Base-by-base conservation (phyloP, 2,888 invertebrate genomes). In the Ophioninae sp. region DNA sequence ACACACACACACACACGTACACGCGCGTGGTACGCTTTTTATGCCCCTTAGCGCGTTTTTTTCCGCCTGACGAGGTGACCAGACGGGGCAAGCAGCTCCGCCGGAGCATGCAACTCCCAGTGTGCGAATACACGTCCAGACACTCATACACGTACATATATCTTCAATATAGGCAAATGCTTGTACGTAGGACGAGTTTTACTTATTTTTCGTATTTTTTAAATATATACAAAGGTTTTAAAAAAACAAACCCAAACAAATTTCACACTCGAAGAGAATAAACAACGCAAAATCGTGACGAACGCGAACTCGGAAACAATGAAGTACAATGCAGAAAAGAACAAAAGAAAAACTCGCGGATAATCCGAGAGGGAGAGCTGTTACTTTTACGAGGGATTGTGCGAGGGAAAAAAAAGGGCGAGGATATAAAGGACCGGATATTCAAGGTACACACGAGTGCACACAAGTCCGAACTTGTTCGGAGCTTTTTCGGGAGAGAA, bases 51-150 rank as follows among this genome's bases (percentile, higher is more conserved):
- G 51, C 61, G 51, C 51, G 51, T 44, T 69, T 73, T 58, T 79
- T 82, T 75, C 41, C 69, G 61, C 63, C 51, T 69, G 69, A 73
- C 58, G 68, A 80, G 68, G 61, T 44, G 68, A 69, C 69, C 63
- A 56, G 80, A 75, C 69, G 58, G 56, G 41, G 59, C 51, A 41
- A 73, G 75, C 56, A 63, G 22, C 80, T 71, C 65, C 58, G 68
- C 65, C 73, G 77, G 39, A 75, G 73, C 77, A 67, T 82, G 37
- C 22, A 65, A 13, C 51, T 51, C 51, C 13, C 72, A 8, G 17
- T 67, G 17, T 37, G 30, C 30, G 1, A 1, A 3, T 30, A 30
- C 30, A 3, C 30, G 30, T 30, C 30, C 30, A 3, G 2, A 3
- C 30, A 30, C 30, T 1, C 30, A 3, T 30, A 30, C 30, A n/a